These are phyloP conservation scores for Pyralis farinalis DNA, from an alignment of 2,888 invertebrate genomes.

Conservation along the genomic window DNA sequence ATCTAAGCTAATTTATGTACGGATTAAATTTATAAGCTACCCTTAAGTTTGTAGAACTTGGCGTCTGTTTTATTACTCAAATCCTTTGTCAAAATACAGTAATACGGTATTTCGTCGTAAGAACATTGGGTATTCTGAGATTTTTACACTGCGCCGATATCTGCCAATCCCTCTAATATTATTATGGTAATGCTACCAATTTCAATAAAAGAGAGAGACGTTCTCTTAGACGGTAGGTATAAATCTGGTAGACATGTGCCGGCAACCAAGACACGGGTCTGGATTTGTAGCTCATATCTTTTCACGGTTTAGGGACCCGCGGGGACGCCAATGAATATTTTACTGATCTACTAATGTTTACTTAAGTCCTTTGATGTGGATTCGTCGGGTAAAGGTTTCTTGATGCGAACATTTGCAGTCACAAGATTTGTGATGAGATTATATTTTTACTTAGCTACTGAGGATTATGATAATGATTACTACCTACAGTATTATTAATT, in stretches of 20 bases:
- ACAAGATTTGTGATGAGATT: too few species aligned
- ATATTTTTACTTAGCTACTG: too few species aligned
- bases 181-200: constrained; percentile 77
- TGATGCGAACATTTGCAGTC: too few species aligned
- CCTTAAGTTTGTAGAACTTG: too few species aligned
- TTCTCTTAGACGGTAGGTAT: constrained; percentile 56
- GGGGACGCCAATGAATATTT: constrained; percentile 7
- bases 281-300: constrained; percentile 67
- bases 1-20: too few species aligned
- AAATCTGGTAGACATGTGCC: constrained; percentile 66
- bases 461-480: too few species aligned
- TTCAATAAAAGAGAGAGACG: constrained; percentile 76
- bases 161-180: constrained; percentile 78
- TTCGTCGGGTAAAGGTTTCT: too few species aligned
- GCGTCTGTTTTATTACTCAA: too few species aligned
- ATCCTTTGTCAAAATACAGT: too few species aligned
- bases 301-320: constrained; percentile 33
- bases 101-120: constrained; percentile 39
- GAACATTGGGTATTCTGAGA: constrained; percentile 64
- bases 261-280: constrained; percentile 47
- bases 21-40: too few species aligned
- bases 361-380: neutral
- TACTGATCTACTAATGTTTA: neutral
- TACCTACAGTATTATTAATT: too few species aligned
- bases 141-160: constrained; percentile 68